Evolutionary conservation across 2,113 vertebrate genomes (phyloP).

Genomic region (Pituophis catenifer): DNA sequence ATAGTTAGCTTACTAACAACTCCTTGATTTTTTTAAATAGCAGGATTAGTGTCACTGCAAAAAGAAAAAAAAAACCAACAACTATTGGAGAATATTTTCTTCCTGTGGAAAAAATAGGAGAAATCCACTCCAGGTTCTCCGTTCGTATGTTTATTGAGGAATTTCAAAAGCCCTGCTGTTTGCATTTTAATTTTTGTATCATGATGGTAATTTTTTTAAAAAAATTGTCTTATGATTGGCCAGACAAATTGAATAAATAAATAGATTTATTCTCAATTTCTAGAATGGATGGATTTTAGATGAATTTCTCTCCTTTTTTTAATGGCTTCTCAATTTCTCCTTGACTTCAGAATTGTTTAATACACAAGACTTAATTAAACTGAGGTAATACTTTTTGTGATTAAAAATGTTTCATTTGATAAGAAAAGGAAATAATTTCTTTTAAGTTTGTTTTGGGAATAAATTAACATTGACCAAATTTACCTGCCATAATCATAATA

Average conservation of each 20-base stretch:
- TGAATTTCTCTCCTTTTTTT: background rate
- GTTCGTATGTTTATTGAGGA: background rate
- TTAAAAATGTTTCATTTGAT: background rate
- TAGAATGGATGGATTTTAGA: background rate
- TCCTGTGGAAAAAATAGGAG: background rate
- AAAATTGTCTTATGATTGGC: background rate
- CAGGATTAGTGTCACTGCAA: background rate
- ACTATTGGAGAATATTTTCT: background rate
- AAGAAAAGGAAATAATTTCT: background rate
- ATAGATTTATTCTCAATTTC: background rate
- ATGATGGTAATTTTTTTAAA: background rate
- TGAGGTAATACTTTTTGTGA: background rate
- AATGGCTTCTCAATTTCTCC: background rate
- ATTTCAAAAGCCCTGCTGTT: background rate
- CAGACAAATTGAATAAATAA: too few relatives aligned
- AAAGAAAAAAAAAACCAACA: background rate
- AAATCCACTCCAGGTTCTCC: too few relatives aligned
- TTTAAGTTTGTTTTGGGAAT: background rate
- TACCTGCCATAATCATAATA: too few relatives aligned
- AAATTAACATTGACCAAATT: background rate
- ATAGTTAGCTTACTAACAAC: background rate
- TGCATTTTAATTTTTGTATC: background rate
- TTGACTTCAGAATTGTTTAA: background rate
- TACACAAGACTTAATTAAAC: background rate
- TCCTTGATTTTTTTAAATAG: background rate